Evolutionary conservation across 2,888 invertebrate genomes (phyloP).

Genomic region (Eupeodes latifasciatus): DNA sequence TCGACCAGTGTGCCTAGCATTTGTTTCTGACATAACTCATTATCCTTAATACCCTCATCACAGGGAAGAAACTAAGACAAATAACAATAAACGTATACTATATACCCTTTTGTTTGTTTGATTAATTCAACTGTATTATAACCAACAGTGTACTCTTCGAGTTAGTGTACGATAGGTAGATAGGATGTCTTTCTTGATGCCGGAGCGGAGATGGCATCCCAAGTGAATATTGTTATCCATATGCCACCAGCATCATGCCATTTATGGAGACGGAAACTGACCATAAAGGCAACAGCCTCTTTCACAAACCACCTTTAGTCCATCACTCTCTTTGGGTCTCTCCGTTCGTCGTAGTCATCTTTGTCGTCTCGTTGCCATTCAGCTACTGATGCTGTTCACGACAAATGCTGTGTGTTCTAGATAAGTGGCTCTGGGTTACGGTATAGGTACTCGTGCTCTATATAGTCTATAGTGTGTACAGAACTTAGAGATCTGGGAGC

Average conservation of each 20-base stretch:
- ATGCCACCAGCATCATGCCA: slow-evolving; percentile 45
- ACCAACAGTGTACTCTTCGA: slow-evolving; percentile 11
- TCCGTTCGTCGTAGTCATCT: background rate
- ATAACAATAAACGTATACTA: slow-evolving; percentile 67
- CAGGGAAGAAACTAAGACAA: slow-evolving; percentile 72
- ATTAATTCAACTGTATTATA: slow-evolving; percentile 68
- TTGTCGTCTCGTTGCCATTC: background rate
- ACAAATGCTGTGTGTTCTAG: slow-evolving; percentile 54
- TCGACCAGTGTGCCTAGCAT: slow-evolving; percentile 77
- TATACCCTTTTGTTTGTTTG: slow-evolving; percentile 74
- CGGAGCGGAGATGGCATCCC: slow-evolving; percentile 44
- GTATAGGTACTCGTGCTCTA: too few relatives aligned
- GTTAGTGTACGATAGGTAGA: slow-evolving; percentile 14
- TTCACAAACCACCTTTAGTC: slow-evolving; percentile 47
- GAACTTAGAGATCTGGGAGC: slow-evolving; percentile 52
- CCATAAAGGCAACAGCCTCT: slow-evolving; percentile 62
- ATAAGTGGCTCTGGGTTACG: slow-evolving; percentile 49
- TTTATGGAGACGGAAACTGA: slow-evolving; percentile 39
- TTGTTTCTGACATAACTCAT: slow-evolving; percentile 82
- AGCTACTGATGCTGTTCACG: slow-evolving; percentile 30
- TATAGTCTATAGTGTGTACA: too few relatives aligned
- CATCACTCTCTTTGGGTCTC: slow-evolving; percentile 43
- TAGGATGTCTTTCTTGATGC: slow-evolving; percentile 49
- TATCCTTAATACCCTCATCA: slow-evolving; percentile 76
- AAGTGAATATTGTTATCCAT: slow-evolving; percentile 64